Conservation (phyloP, 2,797 vertebrate genomes). For the Hippocampus kuda region DNA sequence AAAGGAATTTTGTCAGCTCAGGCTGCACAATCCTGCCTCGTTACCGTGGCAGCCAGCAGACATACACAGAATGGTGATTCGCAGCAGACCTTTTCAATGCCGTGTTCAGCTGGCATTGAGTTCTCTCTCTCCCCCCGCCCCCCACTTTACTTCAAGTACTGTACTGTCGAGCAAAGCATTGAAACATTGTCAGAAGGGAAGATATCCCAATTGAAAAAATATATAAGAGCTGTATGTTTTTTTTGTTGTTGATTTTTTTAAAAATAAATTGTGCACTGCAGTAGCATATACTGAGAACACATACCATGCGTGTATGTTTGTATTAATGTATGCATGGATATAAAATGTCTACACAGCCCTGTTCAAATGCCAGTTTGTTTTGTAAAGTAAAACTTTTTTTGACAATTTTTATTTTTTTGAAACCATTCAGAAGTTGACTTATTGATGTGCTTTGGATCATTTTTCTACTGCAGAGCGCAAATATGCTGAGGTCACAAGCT, state of each 20-base stretch:
- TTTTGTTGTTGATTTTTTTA: neutral
- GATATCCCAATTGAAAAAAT: neutral
- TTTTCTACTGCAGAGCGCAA: too few relatives aligned
- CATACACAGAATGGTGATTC: constrained; percentile 54
- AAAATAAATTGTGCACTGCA: too few relatives aligned
- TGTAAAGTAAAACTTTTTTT: too few relatives aligned
- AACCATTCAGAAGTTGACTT: too few relatives aligned
- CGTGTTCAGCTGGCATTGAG: constrained; percentile 29
- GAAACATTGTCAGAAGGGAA: neutral
- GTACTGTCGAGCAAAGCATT: neutral
- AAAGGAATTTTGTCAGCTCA: constrained; percentile 32
- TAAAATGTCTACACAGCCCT: too few relatives aligned
- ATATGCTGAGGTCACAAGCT: too few relatives aligned
- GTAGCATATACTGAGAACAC: too few relatives aligned
- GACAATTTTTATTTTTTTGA: too few relatives aligned
- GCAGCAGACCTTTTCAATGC: constrained; percentile 48
- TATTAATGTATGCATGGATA: too few relatives aligned
- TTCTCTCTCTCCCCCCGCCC: constrained; percentile 14
- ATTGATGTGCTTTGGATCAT: too few relatives aligned
- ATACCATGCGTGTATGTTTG: too few relatives aligned
- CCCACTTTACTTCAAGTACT: neutral
- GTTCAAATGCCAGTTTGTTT: too few relatives aligned
- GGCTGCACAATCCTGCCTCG: constrained; percentile 48
- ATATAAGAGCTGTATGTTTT: neutral
- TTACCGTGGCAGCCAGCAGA: constrained; percentile 59